These are phyloP conservation scores for Furnarius figulus DNA, from an alignment of 2,113 vertebrate genomes.

Conservation along the genomic window DNA sequence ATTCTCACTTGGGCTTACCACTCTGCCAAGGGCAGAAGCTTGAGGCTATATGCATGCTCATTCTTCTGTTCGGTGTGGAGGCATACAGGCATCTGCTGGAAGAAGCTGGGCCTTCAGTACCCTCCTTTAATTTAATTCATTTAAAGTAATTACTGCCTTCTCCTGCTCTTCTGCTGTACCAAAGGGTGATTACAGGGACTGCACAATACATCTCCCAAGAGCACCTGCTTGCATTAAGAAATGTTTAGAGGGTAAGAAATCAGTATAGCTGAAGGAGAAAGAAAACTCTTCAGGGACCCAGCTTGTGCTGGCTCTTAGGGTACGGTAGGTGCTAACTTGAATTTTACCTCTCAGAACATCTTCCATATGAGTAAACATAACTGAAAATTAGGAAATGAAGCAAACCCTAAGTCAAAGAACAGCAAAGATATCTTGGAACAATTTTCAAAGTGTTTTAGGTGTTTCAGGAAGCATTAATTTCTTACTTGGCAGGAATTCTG, in stretches of 20 bases:
- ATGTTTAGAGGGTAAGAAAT: not conserved
- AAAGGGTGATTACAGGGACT: not conserved
- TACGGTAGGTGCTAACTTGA: not conserved
- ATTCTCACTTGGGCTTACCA: not conserved
- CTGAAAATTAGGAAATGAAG: not conserved
- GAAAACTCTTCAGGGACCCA: not conserved
- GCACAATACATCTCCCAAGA: not conserved
- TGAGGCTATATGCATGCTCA: fast-evolving
- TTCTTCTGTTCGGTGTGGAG: not conserved
- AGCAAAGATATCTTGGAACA: not conserved
- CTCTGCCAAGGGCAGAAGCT: not conserved
- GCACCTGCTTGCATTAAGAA: not conserved
- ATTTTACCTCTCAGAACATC: not conserved
- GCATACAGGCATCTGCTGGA: not conserved
- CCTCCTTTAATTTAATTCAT: not conserved
- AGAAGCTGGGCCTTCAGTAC: not conserved
- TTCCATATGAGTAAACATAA: not conserved
- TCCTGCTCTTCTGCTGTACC: not conserved
- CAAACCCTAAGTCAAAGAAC: not conserved
- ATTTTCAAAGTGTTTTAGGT: not conserved
- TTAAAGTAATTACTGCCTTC: not conserved
- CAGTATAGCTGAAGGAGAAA: not conserved
- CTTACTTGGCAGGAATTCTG: not conserved
- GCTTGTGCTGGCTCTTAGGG: not conserved
- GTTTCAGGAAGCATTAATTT: not conserved